Percentiles rank a stretch among this genome's conserved stretches.
These are phyloP conservation scores for Acanthurus tractus DNA, from an alignment of 2,797 vertebrate genomes.

Conservation along the genomic window DNA sequence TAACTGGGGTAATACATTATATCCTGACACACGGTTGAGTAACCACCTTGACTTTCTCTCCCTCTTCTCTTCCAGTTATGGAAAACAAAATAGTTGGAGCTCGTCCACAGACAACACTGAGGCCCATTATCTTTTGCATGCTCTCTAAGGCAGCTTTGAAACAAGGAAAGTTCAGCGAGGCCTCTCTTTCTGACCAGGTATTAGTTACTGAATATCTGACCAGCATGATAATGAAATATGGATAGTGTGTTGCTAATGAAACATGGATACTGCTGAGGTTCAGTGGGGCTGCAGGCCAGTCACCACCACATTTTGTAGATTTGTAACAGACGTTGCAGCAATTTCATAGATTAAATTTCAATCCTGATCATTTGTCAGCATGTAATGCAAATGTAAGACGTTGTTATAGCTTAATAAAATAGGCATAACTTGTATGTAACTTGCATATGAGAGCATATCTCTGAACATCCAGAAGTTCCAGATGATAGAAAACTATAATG, in stretches of 20 bases:
- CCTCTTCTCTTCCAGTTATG: slow-evolving; percentile 67
- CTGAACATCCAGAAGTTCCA: slow-evolving; percentile 1
- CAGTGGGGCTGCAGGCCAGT: slow-evolving; percentile 39
- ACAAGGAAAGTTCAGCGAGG: slow-evolving; percentile 56
- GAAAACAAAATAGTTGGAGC: slow-evolving; percentile 81
- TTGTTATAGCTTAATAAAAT: slow-evolving; percentile 2
- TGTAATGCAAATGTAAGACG: slow-evolving; percentile 25
- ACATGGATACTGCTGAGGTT: slow-evolving; percentile 40
- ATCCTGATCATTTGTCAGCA: slow-evolving; percentile 23
- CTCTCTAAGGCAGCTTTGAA: slow-evolving; percentile 65
- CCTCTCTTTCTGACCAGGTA: slow-evolving; percentile 66
- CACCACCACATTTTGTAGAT: slow-evolving; percentile 40
- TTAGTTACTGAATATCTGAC: slow-evolving; percentile 70
- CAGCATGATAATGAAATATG: slow-evolving; percentile 64
- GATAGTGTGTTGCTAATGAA: slow-evolving; percentile 53
- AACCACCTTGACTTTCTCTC: slow-evolving; percentile 74
- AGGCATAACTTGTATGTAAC: slow-evolving; percentile 2
- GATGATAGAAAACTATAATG: slow-evolving; percentile 39
- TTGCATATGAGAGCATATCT: slow-evolving; percentile 18
- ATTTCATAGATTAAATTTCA: slow-evolving; percentile 24
- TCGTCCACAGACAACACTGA: slow-evolving; percentile 77
- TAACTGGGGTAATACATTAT: slow-evolving; percentile 73
- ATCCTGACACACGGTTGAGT: slow-evolving; percentile 76
- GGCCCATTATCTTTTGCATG: slow-evolving; percentile 73
- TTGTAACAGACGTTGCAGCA: slow-evolving; percentile 35